Conservation (phyloP, 2,888 invertebrate genomes). For the Nephrotoma appendiculata region DNA sequence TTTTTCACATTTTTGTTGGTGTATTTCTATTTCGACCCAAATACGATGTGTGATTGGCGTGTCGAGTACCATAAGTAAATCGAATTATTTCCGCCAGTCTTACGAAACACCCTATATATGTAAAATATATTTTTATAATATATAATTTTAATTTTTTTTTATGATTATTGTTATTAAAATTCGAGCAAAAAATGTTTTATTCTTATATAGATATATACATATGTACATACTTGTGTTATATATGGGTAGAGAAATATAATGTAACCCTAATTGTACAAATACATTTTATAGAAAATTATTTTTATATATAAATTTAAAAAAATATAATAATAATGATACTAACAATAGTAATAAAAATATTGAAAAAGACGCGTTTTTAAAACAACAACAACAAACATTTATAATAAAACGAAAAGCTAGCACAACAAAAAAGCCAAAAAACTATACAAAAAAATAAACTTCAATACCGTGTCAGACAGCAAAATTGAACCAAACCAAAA, state of each 20-base stretch:
- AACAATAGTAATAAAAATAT: background rate
- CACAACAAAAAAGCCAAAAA: background rate
- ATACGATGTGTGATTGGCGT: background rate
- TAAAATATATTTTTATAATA: background rate
- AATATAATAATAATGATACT: background rate
- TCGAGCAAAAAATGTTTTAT: background rate
- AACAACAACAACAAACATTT: background rate
- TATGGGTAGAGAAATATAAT: background rate
- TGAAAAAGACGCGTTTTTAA: background rate
- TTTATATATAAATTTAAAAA: background rate
- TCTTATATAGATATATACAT: background rate
- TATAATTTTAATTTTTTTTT: background rate
- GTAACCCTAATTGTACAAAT: background rate
- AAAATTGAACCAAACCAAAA: background rate
- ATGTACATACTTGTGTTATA: background rate
- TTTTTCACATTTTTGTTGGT: no score
- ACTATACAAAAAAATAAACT: background rate
- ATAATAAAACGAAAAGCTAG: background rate
- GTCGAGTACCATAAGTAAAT: no score
- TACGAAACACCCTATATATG: background rate
- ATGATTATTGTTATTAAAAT: background rate
- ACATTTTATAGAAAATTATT: background rate
- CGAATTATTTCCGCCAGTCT: background rate
- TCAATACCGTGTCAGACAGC: background rate
- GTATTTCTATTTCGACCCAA: background rate